Evolutionary conservation across 2,113 vertebrate genomes (phyloP).

Genomic region (mouse (Mus musculus)): DNA sequence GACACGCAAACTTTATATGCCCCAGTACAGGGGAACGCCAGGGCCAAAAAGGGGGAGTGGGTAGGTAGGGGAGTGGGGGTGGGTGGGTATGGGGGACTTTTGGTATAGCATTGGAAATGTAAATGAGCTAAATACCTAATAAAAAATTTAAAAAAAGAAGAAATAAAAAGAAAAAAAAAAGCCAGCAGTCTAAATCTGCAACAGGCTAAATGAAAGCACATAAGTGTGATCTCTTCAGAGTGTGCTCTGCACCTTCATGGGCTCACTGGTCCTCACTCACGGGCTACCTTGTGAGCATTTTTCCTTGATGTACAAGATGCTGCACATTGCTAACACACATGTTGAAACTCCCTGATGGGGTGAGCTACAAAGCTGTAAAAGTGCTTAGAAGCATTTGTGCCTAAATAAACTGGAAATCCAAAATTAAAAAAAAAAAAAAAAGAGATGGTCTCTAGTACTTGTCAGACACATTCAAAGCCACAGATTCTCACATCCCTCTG

Average conservation of each 20-base stretch:
- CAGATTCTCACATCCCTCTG: background rate
- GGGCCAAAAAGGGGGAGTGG: no score
- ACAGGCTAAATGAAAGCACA: background rate
- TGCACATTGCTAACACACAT: background rate
- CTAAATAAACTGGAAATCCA: conserved; percentile 25
- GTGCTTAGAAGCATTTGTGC: conserved; percentile 11
- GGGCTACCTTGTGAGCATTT: background rate
- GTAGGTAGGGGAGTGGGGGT: no score
- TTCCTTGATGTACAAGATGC: background rate
- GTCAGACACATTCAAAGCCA: background rate
- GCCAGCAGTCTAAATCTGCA: background rate
- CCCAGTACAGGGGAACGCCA: no score
- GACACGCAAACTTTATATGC: no score
- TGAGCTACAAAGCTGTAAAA: background rate
- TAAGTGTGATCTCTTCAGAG: background rate
- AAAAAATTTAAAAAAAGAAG: no score
- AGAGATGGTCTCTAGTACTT: background rate
- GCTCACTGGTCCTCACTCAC: background rate
- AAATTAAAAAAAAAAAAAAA: no score
- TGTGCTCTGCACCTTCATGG: background rate
- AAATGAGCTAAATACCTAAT: no score
- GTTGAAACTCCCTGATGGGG: background rate
- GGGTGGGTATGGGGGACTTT: no score
- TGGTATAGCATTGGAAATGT: no score
- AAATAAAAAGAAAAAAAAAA: no score